Base-by-base conservation (phyloP, 2,797 vertebrate species). In the Rachycentron canadum region DNA sequence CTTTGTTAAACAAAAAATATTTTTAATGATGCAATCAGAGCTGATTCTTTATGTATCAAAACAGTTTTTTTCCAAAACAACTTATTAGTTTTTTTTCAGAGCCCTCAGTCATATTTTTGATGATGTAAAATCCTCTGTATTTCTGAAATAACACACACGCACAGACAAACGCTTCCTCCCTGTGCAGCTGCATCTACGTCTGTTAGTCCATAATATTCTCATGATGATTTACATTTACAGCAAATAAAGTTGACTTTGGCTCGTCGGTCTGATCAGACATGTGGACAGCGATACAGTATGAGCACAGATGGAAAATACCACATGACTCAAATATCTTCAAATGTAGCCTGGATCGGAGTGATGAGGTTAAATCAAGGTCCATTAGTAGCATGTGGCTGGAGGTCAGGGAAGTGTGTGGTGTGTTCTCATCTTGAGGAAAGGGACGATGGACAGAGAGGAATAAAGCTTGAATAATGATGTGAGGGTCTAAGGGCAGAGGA, bases 41-140 rank as follows among this genome's bases (percentile, higher is more conserved):
- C 30, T 61, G 47, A 36, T 70, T 76, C 17, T 62, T 67, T 32
- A 56, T 1, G 19, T 36, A 47, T 76, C 62, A 53, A 75, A 80
- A 81, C 25, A 21, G 26, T 71, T 81, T 71, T 73, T 21, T 68
- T 64, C 28, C 50, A 65, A 76, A 73, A 78, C 26, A 65, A 61
- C 7, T 76, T 69, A 65, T 76, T 76, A 23, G 45, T 62, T 73
- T 72, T 73, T 72, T 75, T 72, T 16, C 47, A 45, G 67, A 28
- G 19, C 45, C 23, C 79, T 68, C 1, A 2, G 30, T 67, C 73
- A 43, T 34, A 64, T 74, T 72, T 73, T 16, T 58, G 73, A 88
- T 84, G 81, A 83, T 71, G 81, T 74, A 81, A 83, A 83, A 60
- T 23, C 47, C 47, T 67, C 71, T 34, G 25, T 71, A 49, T 59